Percentiles rank a stretch among this genome's conserved stretches.
These are phyloP conservation scores for Acrossocheilus fasciatus DNA, from an alignment of 2,797 vertebrate species.

Conservation along the genomic window DNA sequence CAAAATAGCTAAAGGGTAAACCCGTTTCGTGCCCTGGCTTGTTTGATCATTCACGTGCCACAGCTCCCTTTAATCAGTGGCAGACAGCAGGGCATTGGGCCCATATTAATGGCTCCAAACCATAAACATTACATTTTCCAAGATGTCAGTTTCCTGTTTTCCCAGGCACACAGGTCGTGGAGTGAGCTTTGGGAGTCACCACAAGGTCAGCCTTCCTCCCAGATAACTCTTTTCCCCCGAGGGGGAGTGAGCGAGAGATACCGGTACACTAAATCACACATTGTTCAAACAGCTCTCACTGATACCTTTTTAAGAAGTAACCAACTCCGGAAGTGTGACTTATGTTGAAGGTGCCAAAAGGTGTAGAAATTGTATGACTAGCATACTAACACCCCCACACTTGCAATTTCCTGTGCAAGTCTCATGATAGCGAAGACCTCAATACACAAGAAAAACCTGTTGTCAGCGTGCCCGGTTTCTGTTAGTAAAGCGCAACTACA, in stretches of 20 bases:
- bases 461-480: constrained; percentile 9
- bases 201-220: constrained; percentile 89
- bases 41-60: constrained; percentile 37
- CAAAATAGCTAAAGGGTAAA: constrained; percentile 39
- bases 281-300: constrained; percentile 33
- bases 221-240: constrained; percentile 64
- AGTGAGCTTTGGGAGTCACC: constrained; percentile 83
- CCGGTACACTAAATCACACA: constrained; percentile 38
- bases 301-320: constrained; percentile 30
- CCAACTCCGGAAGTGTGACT: constrained; percentile 30
- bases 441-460: constrained; percentile 18
- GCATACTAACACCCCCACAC: constrained; percentile 34
- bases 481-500: not conserved
- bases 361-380: constrained; percentile 11
- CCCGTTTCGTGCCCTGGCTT: constrained; percentile 39
- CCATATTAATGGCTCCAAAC: constrained; percentile 69
- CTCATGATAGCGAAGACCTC: constrained; percentile 11
- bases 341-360: constrained; percentile 30
- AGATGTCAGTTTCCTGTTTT: constrained; percentile 83
- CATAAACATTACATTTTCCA: constrained; percentile 79
- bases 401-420: constrained; percentile 53
- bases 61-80: constrained; percentile 57
- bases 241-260: constrained; percentile 34
- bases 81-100: constrained; percentile 45
- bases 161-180: constrained; percentile 84